Evolutionary conservation across 1,140 invertebrate genomes (phyloP).

Genomic region (Dryas iulia): DNA sequence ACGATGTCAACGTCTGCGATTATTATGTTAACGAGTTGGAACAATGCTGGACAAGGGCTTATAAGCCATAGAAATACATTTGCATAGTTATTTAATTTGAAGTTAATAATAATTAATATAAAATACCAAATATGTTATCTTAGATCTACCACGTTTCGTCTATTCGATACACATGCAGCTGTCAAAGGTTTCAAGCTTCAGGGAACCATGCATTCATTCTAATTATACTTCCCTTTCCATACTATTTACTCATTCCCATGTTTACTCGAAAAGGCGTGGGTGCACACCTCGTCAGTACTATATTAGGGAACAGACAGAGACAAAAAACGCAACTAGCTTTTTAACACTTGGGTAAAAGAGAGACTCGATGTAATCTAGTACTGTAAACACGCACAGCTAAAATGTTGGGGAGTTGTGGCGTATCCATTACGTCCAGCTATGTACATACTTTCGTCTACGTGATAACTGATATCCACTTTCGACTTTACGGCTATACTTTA

Average conservation of each 20-base stretch:
- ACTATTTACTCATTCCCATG: conserved; percentile 74
- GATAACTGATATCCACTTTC: conserved; percentile 51
- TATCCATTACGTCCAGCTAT: conserved; percentile 57
- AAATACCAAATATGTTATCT: no score
- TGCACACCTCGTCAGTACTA: conserved; percentile 55
- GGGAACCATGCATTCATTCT: conserved; percentile 65
- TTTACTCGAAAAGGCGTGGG: conserved; percentile 77
- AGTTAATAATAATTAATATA: no score
- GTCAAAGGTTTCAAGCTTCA: conserved; percentile 31
- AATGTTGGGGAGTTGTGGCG: conserved; percentile 50
- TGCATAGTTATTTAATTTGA: no score
- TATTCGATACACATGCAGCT: conserved; percentile 22
- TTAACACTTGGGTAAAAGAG: conserved; percentile 45
- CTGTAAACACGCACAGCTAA: conserved; percentile 48
- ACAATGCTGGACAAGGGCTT: conserved; percentile 18
- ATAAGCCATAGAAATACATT: background rate
- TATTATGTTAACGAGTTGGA: conserved; percentile 27
- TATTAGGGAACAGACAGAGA: conserved; percentile 71
- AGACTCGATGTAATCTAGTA: conserved; percentile 46
- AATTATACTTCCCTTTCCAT: conserved; percentile 75
- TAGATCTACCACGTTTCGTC: background rate
- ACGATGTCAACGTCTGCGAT: conserved; percentile 31
- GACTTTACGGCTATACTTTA: conserved; percentile 39
- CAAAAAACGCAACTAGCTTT: conserved; percentile 55
- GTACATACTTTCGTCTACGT: conserved; percentile 16